Percentiles rank a stretch among this genome's conserved stretches.
phyloP scores from a whole-genome alignment of 1,140 invertebrate genomes.

The Globodera ellingtonae region DNA sequence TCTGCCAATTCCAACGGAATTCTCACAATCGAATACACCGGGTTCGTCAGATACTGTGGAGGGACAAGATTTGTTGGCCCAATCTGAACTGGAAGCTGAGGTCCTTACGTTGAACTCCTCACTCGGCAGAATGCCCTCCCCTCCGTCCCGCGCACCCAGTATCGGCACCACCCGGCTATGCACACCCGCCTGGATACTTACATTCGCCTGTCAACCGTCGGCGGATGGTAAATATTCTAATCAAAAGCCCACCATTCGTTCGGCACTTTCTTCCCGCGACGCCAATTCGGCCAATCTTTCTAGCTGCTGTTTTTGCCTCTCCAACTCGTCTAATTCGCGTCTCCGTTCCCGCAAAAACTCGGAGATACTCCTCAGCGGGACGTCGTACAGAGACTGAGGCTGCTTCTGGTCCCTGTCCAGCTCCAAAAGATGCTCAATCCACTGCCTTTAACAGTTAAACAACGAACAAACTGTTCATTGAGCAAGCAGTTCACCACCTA shows the following conservation, averaged over 20 bases:
- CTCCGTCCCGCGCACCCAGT: not conserved
- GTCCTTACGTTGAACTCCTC: not conserved
- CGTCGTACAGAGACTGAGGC: conserved; percentile 1
- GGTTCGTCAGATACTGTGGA: conserved; percentile 16
- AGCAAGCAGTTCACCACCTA: not conserved
- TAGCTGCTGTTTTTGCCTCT: conserved; percentile 21
- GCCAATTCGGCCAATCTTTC: conserved; percentile 24
- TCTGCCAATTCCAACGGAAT: not conserved
- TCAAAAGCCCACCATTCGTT: conserved; percentile 8
- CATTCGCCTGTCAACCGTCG: conserved; percentile 10
- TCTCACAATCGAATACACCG: conserved; percentile 13
- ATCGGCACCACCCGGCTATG: conserved; percentile 22
- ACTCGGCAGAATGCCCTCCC: not conserved
- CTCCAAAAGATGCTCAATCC: conserved; percentile 15
- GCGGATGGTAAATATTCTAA: not conserved
- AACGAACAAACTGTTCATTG: not conserved
- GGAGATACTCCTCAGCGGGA: conserved; percentile 18
- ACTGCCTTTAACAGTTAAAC: conserved; percentile 3
- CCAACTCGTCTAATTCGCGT: conserved; percentile 13
- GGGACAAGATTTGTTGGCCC: not conserved
- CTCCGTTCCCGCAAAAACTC: conserved; percentile 16
- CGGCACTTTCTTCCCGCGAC: not conserved
- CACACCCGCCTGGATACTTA: conserved; percentile 22
- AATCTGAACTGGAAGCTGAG: not conserved
- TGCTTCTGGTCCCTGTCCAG: not conserved